Base-by-base conservation (phyloP, 2,888 invertebrate species). In the Anoplius nigerrimus region DNA sequence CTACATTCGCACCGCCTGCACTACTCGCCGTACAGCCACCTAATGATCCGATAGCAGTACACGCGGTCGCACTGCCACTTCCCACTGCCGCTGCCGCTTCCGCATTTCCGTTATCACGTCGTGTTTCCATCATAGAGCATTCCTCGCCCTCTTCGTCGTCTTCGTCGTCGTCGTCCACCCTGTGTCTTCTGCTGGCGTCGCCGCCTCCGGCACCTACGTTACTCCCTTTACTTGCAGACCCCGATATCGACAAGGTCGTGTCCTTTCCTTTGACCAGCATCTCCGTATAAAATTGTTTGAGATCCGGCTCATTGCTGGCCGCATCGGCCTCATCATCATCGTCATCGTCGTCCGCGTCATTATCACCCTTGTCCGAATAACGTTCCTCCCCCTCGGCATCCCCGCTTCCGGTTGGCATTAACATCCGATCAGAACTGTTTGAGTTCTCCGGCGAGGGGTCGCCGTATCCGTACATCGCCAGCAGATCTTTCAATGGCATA, bases 401-500 rank as follows among this genome's bases (percentile, higher is more conserved):
- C 46, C 65, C 78, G 45, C 78, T 72, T 42, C 75, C 72, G 16
- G 68, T 72, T 52, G 78, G 61, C 18, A 91, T 74, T 52, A 84
- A 71, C 71, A 86, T 78, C 52, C 76, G 82, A 69, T 87, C 87
- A 2, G 86, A 85, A 81, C 85, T 84, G 56, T 88, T 87, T 2
- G 88, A 84, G 74, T 88, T 87, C 52, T 87, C 87, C 27, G 86
- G 82, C 0, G 85, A 84, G 13, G 82, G 82, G 75, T 90, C 89
- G 80, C 92, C 90, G 89, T 93, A 95, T 75, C 95, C 95, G 89
- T 98, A 98, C 89, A 97, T 92, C 13, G 97, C 96, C 82, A 98
- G 90, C 66, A 98, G 90, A 87, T 97, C 96, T 86, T 97, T 97
- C 80, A 98, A 91, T 72, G 98, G 98, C 96, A 98, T 98, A 90